Evolutionary conservation across 2,888 invertebrate species (phyloP), one percentile per base, ranked within the genome.

Genomic region (Ditylenchus weischeri): DNA sequence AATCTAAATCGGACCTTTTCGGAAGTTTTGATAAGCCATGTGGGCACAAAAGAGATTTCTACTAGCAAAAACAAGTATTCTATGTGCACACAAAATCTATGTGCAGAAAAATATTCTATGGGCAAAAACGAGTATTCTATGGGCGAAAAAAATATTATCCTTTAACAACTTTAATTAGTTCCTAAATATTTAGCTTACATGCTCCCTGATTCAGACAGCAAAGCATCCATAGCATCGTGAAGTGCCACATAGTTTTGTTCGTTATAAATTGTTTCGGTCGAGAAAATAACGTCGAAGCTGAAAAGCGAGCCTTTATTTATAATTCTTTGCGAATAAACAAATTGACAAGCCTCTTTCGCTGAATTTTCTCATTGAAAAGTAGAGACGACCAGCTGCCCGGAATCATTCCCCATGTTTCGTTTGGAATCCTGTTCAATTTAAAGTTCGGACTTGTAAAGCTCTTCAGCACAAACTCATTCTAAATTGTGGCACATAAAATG

Each of bases 241-340:
- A 96, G 85, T 83, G 92, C 92, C 35, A 84, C 80, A 82, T 94
- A 90, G 84, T 91, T 91, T 1, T 86, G 85, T 51, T 88, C 85
- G 85, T 92, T 93, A 78, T 87, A 87, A 82, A 95, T 93, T 0
- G 95, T 95, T 86, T 95, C 95, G 19, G 92, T 90, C 10, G 93
- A 90, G 19, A 95, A 85, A 78, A 95, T 93, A 7, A 89, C 80
- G 83, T 95, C 92, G 86, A 89, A 95, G 75, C 88, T 88, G 67
- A 80, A 79, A 64, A 43, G 57, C 1, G 1, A 19, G 23, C 19
- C 21, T 15, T 59, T 29, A 5, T 5, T 29, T 19, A 57, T 21
- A 8, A 10, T 54, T 2, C 15, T 23, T 18, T 7, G 7, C n/a
- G 18, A 54, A 54, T 7, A 54, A 29, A 29, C 8, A 23, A 29